phyloP scores from a whole-genome alignment of 1,140 invertebrate genomes.

The Macrobrachium rosenbergii region DNA sequence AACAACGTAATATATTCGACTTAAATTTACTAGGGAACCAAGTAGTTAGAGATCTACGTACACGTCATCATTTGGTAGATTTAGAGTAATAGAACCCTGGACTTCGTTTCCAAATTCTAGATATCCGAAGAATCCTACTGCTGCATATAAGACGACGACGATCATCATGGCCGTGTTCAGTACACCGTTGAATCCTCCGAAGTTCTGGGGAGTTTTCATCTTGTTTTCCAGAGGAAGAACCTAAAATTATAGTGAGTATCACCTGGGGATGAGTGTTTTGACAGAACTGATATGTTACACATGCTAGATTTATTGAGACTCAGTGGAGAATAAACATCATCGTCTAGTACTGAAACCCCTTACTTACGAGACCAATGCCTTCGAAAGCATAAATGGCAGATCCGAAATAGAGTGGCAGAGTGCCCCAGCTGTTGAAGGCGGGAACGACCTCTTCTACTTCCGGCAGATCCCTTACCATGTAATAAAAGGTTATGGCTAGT shows the following conservation, averaged over 20 bases:
- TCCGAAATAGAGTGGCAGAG: constrained; percentile 86
- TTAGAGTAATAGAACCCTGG: constrained; percentile 82
- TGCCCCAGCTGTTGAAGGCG: constrained; percentile 67
- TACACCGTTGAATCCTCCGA: constrained; percentile 88
- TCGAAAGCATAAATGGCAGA: constrained; percentile 92
- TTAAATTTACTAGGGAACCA: neutral
- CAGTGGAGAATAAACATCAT: too few relatives aligned
- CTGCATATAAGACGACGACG: constrained; percentile 83
- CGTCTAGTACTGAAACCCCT: too few relatives aligned
- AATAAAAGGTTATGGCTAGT: constrained; percentile 83
- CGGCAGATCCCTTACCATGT: constrained; percentile 83
- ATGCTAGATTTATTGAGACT: too few relatives aligned
- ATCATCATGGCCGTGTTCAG: constrained; percentile 89
- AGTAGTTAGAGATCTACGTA: constrained; percentile 70
- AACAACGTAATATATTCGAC: neutral
- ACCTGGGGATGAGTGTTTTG: neutral
- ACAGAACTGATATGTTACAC: neutral
- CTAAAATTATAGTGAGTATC: neutral
- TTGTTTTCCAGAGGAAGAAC: constrained; percentile 94
- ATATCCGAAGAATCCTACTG: constrained; percentile 91
- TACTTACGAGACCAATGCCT: constrained; percentile 85
- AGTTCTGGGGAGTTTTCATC: constrained; percentile 84
- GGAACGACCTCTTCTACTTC: constrained; percentile 74
- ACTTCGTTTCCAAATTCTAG: constrained; percentile 83
- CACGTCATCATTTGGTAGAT: constrained; percentile 80